phyloP scores from a whole-genome alignment of 2,113 vertebrate species.

The Narcine bancroftii region DNA sequence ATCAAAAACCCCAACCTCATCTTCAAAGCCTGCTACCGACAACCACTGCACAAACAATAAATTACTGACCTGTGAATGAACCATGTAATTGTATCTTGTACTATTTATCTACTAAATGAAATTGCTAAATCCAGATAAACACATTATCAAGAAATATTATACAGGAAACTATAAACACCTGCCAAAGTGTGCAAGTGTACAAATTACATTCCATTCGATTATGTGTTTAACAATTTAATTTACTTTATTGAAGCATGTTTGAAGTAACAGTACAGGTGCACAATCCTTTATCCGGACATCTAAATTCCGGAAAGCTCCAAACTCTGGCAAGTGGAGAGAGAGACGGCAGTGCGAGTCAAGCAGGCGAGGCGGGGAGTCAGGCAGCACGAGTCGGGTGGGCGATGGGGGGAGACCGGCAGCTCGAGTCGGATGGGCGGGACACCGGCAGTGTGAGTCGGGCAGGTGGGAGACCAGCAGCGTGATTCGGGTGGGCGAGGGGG shows the following conservation, averaged over 20 bases:
- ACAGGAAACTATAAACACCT: neutral
- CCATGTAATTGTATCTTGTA: neutral
- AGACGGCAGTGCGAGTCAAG: no score
- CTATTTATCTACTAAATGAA: neutral
- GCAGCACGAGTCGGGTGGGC: no score
- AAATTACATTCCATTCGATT: neutral
- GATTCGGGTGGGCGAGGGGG: no score
- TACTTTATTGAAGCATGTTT: neutral
- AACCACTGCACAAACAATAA: neutral
- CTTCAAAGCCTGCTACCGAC: neutral
- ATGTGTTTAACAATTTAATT: neutral
- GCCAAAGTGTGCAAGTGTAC: neutral
- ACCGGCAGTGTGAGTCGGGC: no score
- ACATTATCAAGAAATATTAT: neutral
- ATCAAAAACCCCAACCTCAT: neutral
- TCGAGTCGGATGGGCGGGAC: no score
- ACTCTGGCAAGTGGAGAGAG: no score
- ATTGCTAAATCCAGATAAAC: neutral
- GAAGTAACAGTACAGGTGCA: neutral
- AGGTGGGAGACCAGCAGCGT: no score
- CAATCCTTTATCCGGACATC: no score
- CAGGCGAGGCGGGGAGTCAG: no score
- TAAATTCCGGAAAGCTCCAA: no score
- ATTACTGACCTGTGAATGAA: neutral
- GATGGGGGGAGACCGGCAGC: no score